Evolutionary conservation across 2,888 invertebrate species (phyloP).

Genomic region (Dastarcus helophoroides): DNA sequence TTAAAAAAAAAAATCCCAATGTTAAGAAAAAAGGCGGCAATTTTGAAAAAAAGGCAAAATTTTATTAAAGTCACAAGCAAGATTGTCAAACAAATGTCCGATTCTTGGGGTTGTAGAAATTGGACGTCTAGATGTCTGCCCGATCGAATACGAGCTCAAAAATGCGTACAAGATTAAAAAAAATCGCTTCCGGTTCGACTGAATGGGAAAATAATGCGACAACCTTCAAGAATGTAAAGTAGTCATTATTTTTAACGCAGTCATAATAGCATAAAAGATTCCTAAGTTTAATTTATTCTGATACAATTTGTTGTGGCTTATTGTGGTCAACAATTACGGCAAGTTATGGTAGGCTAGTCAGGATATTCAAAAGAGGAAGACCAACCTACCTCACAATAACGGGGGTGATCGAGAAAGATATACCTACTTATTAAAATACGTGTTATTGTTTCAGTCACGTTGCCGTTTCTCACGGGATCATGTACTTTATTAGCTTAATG

Average conservation of each 20-base stretch:
- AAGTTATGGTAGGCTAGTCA: slow-evolving; percentile 28
- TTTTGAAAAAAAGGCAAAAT: too few species aligned
- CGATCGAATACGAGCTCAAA: too few species aligned
- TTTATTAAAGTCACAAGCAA: too few species aligned
- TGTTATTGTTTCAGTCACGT: slow-evolving; percentile 40
- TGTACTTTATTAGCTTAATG: slow-evolving; percentile 29
- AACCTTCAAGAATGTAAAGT: too few species aligned
- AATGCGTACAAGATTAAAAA: too few species aligned
- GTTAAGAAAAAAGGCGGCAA: too few species aligned
- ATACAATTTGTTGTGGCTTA: slow-evolving; percentile 30
- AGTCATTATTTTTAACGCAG: slow-evolving; percentile 5
- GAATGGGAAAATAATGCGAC: too few species aligned
- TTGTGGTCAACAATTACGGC: slow-evolving; percentile 30
- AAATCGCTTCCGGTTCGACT: too few species aligned
- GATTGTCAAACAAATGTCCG: too few species aligned
- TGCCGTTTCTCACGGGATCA: slow-evolving; percentile 38
- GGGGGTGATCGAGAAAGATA: slow-evolving; percentile 20
- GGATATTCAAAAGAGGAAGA: slow-evolving; percentile 18
- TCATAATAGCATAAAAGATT: slow-evolving; percentile 15
- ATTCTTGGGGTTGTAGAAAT: too few species aligned
- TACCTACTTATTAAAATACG: slow-evolving; percentile 37
- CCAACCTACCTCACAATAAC: slow-evolving; percentile 6
- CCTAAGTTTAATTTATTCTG: slow-evolving; percentile 20
- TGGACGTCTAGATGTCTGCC: too few species aligned
- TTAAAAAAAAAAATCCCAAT: too few species aligned